phyloP scores from a whole-genome alignment of 2,113 vertebrate species.

The Picathartes gymnocephalus region DNA sequence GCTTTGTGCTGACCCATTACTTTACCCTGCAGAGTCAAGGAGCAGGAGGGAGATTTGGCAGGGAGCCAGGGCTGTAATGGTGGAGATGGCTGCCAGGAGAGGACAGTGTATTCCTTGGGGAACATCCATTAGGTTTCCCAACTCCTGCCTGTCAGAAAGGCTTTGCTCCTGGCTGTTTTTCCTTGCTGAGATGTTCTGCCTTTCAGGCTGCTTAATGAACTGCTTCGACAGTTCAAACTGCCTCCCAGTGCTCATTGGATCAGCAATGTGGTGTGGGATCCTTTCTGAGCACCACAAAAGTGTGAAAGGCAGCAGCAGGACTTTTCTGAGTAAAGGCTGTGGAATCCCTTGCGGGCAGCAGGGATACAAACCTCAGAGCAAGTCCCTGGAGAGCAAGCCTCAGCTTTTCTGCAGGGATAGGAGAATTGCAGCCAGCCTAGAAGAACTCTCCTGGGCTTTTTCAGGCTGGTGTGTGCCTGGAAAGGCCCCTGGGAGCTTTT shows the following conservation, averaged over 20 bases:
- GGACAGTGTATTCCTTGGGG: background rate
- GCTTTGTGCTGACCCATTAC: background rate
- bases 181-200: background rate
- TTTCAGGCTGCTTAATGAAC: constrained; percentile 1
- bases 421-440: background rate
- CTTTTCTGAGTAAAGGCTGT: background rate
- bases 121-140: background rate
- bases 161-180: background rate
- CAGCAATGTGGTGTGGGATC: background rate
- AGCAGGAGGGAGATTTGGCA: background rate
- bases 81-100: background rate
- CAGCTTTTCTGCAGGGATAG: background rate
- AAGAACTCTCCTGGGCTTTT: background rate
- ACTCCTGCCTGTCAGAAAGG: background rate
- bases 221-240: accelerated
- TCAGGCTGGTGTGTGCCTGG: background rate
- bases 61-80: background rate
- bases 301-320: background rate
- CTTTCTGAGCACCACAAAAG: background rate
- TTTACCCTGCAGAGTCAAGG: background rate
- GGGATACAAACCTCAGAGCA: background rate
- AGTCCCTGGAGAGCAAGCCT: background rate
- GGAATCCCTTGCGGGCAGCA: background rate
- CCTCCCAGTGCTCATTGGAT: background rate
- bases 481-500: background rate